phyloP scores from a whole-genome alignment of 2,113 vertebrate species.

The Cynoglossus semilaevis region DNA sequence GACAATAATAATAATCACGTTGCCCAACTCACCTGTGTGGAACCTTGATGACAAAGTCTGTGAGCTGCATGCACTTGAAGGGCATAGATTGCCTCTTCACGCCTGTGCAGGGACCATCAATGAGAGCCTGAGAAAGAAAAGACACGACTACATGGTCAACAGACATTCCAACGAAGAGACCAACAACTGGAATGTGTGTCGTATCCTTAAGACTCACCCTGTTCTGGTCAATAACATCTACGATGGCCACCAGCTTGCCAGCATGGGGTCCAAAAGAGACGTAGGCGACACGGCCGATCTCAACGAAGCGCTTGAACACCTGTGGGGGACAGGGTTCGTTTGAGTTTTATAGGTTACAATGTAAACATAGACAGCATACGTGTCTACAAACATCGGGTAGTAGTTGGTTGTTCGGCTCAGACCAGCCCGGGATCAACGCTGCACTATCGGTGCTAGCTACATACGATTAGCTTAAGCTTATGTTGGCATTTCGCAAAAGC shows the following conservation, averaged over 20 bases:
- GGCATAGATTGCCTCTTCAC: conserved; percentile 94
- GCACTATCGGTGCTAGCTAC: no score
- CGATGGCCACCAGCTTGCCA: conserved; percentile 91
- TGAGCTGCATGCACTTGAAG: conserved; percentile 84
- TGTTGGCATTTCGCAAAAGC: no score
- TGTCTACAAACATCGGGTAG: no score
- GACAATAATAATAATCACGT: no score
- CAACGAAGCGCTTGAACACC: conserved; percentile 96
- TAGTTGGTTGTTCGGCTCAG: no score
- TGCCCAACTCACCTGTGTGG: conserved; percentile 82
- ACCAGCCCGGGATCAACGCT: no score
- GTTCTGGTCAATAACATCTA: conserved; percentile 98
- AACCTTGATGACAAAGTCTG: conserved; percentile 94
- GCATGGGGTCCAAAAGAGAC: conserved; percentile 90
- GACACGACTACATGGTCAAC: not conserved
- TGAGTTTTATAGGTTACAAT: no score
- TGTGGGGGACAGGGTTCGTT: conserved; percentile 40
- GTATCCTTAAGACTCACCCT: conserved; percentile 72
- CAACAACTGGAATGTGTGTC: not conserved
- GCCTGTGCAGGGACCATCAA: conserved; percentile 91
- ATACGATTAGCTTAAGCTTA: no score
- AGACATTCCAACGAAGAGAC: not conserved
- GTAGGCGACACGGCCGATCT: conserved; percentile 92
- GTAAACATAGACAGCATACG: no score
- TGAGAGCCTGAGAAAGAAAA: conserved; percentile 79